Percentiles rank a stretch among this genome's conserved stretches.
Conservation (phyloP, 2,888 invertebrate genomes). For the Hemistola chrysoprasaria region DNA sequence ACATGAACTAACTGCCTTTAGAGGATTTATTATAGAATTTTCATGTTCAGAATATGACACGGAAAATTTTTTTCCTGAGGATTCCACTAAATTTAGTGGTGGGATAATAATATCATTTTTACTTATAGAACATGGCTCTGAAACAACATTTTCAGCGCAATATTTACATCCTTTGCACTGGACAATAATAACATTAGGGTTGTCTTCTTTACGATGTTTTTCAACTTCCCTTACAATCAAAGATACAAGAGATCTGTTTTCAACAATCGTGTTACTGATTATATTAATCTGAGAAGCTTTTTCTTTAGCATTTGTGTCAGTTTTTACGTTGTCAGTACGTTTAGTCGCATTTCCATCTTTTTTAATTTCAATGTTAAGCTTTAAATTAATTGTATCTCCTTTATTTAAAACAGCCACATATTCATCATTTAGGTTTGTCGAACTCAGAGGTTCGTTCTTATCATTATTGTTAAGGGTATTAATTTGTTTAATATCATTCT, state of each 20-base stretch:
- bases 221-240: conserved; percentile 22
- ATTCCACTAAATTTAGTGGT: conserved; percentile 9
- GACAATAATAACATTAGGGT: conserved; percentile 34
- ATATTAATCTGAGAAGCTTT: conserved; percentile 41
- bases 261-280: conserved; percentile 26
- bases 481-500: too few species aligned
- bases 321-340: conserved; percentile 1
- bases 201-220: conserved; percentile 17
- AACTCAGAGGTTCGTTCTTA: too few species aligned
- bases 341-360: conserved; percentile 24
- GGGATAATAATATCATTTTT: conserved; percentile 36
- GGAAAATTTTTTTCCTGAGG: too few species aligned
- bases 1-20: conserved; percentile 20
- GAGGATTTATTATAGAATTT: conserved; percentile 4
- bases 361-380: conserved; percentile 50
- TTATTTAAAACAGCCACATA: conserved; percentile 37
- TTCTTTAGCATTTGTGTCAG: conserved; percentile 21
- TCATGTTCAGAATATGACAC: too few species aligned
- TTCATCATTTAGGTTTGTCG: conserved; percentile 2
- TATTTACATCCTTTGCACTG: conserved; percentile 38
- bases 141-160: conserved; percentile 12
- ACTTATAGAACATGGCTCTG: conserved; percentile 18
- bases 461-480: too few species aligned
- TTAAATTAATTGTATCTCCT: conserved; percentile 49
- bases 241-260: conserved; percentile 33